A percentile compares a stretch with the other conserved stretches of the same genome.
Evolutionary conservation across 1,140 invertebrate species (phyloP).

Genomic region (Pinna nobilis): DNA sequence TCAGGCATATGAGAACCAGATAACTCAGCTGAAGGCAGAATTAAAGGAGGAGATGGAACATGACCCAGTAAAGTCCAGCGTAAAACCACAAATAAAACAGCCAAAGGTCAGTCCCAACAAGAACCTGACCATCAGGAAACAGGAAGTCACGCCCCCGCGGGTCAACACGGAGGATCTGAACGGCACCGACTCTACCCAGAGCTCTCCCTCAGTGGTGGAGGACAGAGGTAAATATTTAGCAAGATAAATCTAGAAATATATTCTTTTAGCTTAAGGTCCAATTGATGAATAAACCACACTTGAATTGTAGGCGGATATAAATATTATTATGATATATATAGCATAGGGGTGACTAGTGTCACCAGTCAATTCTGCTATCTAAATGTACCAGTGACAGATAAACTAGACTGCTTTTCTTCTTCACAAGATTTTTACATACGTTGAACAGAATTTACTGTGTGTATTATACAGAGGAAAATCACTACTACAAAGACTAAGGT

Average conservation of each 20-base stretch:
- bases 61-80: conserved; percentile 61
- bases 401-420: too few species aligned
- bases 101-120: conserved; percentile 66
- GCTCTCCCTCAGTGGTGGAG: conserved; percentile 41
- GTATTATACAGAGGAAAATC: too few species aligned
- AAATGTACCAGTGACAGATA: not conserved
- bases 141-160: conserved; percentile 31
- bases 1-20: conserved; percentile 77
- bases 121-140: conserved; percentile 27
- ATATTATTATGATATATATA: too few species aligned
- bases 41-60: conserved; percentile 74
- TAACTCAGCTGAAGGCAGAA: conserved; percentile 74
- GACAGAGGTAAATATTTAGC: conserved; percentile 21
- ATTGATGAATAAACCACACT: too few species aligned
- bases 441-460: too few species aligned
- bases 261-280: too few species aligned
- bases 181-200: conserved; percentile 53
- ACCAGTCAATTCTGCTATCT: too few species aligned
- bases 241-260: too few species aligned
- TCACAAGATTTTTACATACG: too few species aligned
- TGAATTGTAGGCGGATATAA: too few species aligned
- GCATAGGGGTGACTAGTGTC: too few species aligned
- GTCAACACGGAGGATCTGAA: conserved; percentile 13
- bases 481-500: too few species aligned
- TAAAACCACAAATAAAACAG: conserved; percentile 77